These are phyloP conservation scores for Hofmannophila pseudospretella DNA, from an alignment of 2,888 invertebrate genomes.

Conservation along the genomic window DNA sequence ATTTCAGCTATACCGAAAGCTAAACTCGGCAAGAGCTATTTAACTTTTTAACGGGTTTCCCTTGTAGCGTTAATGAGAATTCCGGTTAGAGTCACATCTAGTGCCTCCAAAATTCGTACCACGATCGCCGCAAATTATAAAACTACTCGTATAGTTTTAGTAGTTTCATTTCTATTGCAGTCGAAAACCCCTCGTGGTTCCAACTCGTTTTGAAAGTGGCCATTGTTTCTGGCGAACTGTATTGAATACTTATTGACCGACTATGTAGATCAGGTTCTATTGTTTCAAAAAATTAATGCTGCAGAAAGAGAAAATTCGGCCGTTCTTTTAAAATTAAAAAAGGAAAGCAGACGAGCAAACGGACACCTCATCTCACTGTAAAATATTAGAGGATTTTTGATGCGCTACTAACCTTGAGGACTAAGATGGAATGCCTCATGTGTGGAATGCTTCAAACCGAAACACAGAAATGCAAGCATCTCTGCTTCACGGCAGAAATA, in stretches of 20 bases:
- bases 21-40: neutral
- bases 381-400: too few relatives aligned
- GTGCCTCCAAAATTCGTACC: slow-evolving; percentile 23
- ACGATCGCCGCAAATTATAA: slow-evolving; percentile 39
- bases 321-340: too few relatives aligned
- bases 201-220: slow-evolving; percentile 32
- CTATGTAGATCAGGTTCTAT: neutral
- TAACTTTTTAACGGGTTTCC: slow-evolving; percentile 10
- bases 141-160: slow-evolving; percentile 25
- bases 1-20: too few relatives aligned
- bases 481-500: too few relatives aligned
- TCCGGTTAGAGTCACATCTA: slow-evolving; percentile 20
- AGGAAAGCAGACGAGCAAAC: too few relatives aligned
- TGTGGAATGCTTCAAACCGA: too few relatives aligned
- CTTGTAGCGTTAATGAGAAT: slow-evolving; percentile 31
- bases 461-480: too few relatives aligned
- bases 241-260: slow-evolving; percentile 3
- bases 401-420: too few relatives aligned
- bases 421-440: too few relatives aligned
- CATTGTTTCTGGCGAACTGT: slow-evolving; percentile 18
- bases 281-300: neutral
- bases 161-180: slow-evolving; percentile 15
- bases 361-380: too few relatives aligned
- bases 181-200: slow-evolving; percentile 21
- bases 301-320: too few relatives aligned